A percentile compares a stretch with the other conserved stretches of the same genome.
phyloP scores from a whole-genome alignment of 53 echinoderm and acorn worm genomes.

The Temnopleurus reevesii region DNA sequence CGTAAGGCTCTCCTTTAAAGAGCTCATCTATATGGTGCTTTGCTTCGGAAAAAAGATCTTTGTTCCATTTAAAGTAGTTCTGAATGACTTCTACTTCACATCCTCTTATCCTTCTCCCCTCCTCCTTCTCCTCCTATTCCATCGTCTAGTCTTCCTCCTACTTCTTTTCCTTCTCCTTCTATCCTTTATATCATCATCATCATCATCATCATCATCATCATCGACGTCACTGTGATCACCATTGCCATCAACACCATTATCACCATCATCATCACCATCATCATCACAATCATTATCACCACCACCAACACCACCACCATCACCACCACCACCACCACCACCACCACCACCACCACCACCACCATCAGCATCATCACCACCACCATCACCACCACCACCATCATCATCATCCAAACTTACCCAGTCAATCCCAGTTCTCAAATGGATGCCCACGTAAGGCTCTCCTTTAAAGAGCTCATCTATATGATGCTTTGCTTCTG shows the following conservation, averaged over 20 bases:
- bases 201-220: not conserved
- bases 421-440: slow-evolving; percentile 94
- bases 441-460: slow-evolving; percentile 84
- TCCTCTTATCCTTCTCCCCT: not conserved
- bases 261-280: too few relatives aligned
- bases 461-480: slow-evolving; percentile 72
- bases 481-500: slow-evolving; percentile 77
- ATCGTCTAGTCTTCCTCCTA: not conserved
- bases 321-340: too few relatives aligned
- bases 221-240: too few relatives aligned
- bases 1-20: slow-evolving; percentile 76
- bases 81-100: slow-evolving; percentile 61
- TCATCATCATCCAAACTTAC: slow-evolving; percentile 60
- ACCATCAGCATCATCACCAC: too few relatives aligned
- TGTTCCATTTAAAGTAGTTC: slow-evolving; percentile 77
- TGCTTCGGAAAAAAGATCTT: slow-evolving; percentile 66
- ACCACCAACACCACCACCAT: too few relatives aligned
- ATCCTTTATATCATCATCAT: not conserved
- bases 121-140: not conserved
- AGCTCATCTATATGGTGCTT: slow-evolving; percentile 72
- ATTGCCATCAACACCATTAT: too few relatives aligned
- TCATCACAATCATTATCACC: too few relatives aligned
- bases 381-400: not conserved
- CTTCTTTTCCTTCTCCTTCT: not conserved
- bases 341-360: too few relatives aligned